These are phyloP conservation scores for Halocynthia roretzi DNA, from an alignment of 23 tunicate species.

Conservation along the genomic window DNA sequence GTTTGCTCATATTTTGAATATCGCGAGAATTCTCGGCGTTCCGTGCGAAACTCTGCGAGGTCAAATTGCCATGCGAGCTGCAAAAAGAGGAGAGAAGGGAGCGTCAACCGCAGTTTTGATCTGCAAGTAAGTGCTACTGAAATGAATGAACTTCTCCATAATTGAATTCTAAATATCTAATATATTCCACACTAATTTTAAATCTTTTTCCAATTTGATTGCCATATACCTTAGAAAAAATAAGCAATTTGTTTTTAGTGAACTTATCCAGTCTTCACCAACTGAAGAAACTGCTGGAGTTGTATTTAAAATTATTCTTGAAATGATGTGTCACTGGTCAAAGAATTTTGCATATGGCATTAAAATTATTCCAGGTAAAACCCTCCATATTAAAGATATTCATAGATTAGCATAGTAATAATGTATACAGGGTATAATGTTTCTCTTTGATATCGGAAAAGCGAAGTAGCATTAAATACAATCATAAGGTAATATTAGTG, in stretches of 20 bases:
- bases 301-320: constrained; percentile 2
- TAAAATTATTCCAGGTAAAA: too few species aligned
- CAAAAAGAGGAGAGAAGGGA: constrained; percentile 22
- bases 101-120: constrained; percentile 39
- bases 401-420: too few species aligned
- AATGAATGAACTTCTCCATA: neutral
- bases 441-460: too few species aligned
- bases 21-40: constrained; percentile 40
- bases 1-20: constrained; percentile 27
- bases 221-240: neutral
- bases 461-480: too few species aligned
- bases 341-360: too few species aligned
- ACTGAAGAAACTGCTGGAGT: neutral
- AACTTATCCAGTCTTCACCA: neutral
- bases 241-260: constrained; percentile 1
- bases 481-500: neutral
- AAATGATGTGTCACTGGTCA: neutral
- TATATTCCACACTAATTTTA: neutral
- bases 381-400: too few species aligned
- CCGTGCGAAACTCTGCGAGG: constrained; percentile 30
- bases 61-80: constrained; percentile 43
- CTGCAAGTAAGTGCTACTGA: constrained; percentile 19
- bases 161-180: neutral
- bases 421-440: too few species aligned
- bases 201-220: neutral